Base-by-base conservation (phyloP, 1,140 invertebrate genomes). In the Neodiprion fabricii region DNA sequence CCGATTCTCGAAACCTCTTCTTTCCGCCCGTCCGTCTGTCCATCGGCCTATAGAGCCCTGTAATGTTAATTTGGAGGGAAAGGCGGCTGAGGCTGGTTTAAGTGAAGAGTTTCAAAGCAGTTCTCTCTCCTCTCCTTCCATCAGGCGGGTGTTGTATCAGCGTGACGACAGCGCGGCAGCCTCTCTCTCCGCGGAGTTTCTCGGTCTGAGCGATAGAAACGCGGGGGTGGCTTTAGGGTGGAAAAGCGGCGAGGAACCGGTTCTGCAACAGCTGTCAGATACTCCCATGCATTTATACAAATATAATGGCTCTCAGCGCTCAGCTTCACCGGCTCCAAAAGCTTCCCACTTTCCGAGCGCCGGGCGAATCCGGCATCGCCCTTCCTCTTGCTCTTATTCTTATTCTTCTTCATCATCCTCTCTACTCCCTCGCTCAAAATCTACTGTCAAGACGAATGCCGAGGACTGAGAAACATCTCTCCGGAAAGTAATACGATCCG, bases 91-190 rank as follows among this genome's bases (percentile, higher is more conserved):
- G 28, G 12, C 61, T 11, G 23, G 67, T 23, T 8, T 50, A 49
- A 76, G 72, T 76, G 75, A 72, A 74, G 70, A 76, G 74, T 76
- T 78, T 78, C 75, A 75, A 78, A 76, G 76, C 71, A 77, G 72
- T 77, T 75, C 73, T 9, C 65, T n/a, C 65, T 49, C 48, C 50
- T 50, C 66, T 50, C 72, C 23, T 73, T 73, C 72, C 72, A 73
- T 73, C 69, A 73, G 69, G 65, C 28, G 28, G 28, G 28, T 61
- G 53, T 61, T 61, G 53, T 61, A 61, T 61, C n/a, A 61, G 53
- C 53, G 11, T 17, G n/a, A 17, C 11, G 53, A 61, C 53, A 40
- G 28, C 28, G 28, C 28, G 5, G 28, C 28, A 40, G 28, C 28
- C 2, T 5, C 28, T 40, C 28, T 40, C 28, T 40, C 28, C 28